Evolutionary conservation across 2,888 invertebrate species (phyloP), one percentile per base, ranked within the genome.

Genomic region (Chrysomela aeneicollis): DNA sequence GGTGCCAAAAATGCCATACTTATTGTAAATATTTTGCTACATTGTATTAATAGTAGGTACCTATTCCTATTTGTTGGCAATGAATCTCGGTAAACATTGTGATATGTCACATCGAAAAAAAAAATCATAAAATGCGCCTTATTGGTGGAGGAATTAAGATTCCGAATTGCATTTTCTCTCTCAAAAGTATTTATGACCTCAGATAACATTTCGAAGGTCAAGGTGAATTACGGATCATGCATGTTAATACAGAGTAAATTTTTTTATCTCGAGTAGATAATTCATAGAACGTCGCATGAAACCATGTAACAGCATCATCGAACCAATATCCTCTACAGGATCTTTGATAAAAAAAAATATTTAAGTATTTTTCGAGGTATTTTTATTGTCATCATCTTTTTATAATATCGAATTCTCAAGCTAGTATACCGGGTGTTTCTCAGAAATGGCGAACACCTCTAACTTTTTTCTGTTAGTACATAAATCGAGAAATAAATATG

Each of bases 11-110:
- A 61, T 37, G 60, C 53, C 37, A 21, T 53, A 54, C 59, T 54
- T 67, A 61, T 61, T 61, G 67, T 63, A 67, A 63, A 67, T 67
- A 67, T 63, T 64, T 67, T 61, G 61, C 67, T 67, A 63, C 67
- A 67, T 61, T 61, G 67, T 67, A 67, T 63, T 67, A 63, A 63
- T 67, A 67, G 67, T 61, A 42, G 32, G 47, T 35, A 10, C 5
- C n/a, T 42, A 15, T 42, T 10, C 42, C 35, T 18, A 6, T 17
- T 59, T 32, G 53, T 62, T 66, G 62, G 66, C 66, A 51, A 49
- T 51, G 55, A 57, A 51, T 53, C 37, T 42, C 52, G 46, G 63
- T 68, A 66, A 66, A 66, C 60, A 61, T 54, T 54, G 53, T 50
- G 54, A 63, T 65, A 2, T 19, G 59, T 19, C 49, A 19, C 17